These are phyloP conservation scores for Donacobius atricapilla DNA, from an alignment of 2,113 vertebrate species.

Conservation along the genomic window DNA sequence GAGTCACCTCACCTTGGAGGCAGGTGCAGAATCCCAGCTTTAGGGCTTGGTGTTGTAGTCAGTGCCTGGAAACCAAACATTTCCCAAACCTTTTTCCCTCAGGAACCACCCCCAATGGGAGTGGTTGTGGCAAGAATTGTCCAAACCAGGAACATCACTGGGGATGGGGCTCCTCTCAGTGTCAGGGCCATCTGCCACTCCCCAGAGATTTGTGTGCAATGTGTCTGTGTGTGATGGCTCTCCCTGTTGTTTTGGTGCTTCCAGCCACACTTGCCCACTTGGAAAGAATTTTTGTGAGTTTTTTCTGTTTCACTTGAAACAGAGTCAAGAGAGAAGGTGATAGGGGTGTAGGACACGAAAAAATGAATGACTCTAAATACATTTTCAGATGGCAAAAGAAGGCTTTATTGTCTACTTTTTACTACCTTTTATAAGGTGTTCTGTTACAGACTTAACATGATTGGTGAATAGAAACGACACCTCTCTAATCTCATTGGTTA, in stretches of 20 bases:
- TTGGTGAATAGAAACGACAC: too few relatives aligned
- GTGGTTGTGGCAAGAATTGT: neutral
- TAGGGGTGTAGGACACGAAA: too few relatives aligned
- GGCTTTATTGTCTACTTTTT: too few relatives aligned
- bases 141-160: neutral
- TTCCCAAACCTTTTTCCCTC: neutral
- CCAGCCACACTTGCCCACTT: neutral
- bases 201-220: neutral
- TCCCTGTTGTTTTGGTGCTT: neutral
- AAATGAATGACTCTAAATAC: too few relatives aligned
- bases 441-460: too few relatives aligned
- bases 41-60: neutral
- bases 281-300: neutral
- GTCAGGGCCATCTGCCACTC: neutral
- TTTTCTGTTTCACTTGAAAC: neutral
- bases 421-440: too few relatives aligned
- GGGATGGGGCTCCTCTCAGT: neutral
- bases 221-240: neutral
- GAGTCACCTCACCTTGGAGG: neutral
- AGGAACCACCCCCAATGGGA: rapidly evolving
- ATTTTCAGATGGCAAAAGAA: too few relatives aligned
- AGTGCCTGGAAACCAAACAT: neutral
- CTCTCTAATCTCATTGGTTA: too few relatives aligned
- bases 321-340: neutral
- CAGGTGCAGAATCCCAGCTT: neutral